Base-by-base conservation (phyloP, 2,888 invertebrate species). In the Acronicta aceris region DNA sequence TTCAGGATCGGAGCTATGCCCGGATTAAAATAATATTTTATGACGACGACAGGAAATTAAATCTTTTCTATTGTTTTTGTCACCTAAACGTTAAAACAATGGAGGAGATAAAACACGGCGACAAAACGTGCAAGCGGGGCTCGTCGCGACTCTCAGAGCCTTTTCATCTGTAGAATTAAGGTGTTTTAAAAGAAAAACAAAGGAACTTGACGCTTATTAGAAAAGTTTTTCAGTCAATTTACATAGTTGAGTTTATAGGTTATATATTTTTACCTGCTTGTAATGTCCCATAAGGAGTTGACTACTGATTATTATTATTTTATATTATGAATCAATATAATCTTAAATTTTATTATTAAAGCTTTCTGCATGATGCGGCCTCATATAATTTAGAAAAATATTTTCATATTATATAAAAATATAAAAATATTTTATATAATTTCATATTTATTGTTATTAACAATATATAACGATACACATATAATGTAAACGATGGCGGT, bases 1-100 rank as follows among this genome's bases (percentile, higher is more conserved):
- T 89, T 89, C 90, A 85, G 84, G 86, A 81, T 81, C 74, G 76
- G 71, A 81, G 84, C 83, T 82, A 79, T 81, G 82, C 76, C 76
- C 81, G 89, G 89, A 89, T 89, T 90, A 86, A 89, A 92, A 89
- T 89, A 88, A 90, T 90, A 91, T 89, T 91, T 91, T 86, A 89
- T 83, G 81, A 82, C 74, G 79, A 66, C 74, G 82, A 79, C 90
- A 88, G 92, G 91, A 92, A 92, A 92, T 92, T 90, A 89, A 91
- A 90, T 81, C 82, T 82, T 82, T 88, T 84, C 88, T 84, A 88
- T 90, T 90, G 89, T 89, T 89, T 88, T 87, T 84, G 84, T 83
- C 88, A 83, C 82, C 82, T 80, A 78, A 81, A 80, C 76, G 78
- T 76, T 64, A 61, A n/a, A 59, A 82, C 79, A 83, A 84, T 78